Evolutionary conservation across 2,113 vertebrate genomes (phyloP).

Genomic region (Labeo catla): DNA sequence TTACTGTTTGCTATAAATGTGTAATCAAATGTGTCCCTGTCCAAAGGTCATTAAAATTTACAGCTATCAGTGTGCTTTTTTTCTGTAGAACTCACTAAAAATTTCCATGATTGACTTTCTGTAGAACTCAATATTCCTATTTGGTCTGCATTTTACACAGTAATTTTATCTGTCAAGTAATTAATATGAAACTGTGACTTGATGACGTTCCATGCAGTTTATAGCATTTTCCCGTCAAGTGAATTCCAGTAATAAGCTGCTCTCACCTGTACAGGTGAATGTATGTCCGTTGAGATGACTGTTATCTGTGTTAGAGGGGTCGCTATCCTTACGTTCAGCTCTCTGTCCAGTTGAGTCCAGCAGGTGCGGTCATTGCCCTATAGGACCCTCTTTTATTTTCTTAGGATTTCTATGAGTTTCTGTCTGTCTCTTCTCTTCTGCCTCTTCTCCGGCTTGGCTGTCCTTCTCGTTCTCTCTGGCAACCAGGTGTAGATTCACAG

Average conservation of each 20-base stretch:
- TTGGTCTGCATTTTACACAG: background rate
- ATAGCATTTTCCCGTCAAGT: background rate
- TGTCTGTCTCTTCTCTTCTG: background rate
- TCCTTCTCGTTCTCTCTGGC: conserved; percentile 40
- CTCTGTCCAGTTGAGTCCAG: conserved; percentile 16
- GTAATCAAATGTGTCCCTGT: conserved; percentile 32
- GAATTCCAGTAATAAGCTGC: conserved; percentile 4
- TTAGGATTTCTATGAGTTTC: background rate
- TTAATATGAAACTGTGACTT: background rate
- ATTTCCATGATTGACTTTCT: background rate
- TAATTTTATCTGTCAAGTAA: background rate
- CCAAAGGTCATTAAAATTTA: conserved; percentile 31
- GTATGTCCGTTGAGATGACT: conserved; percentile 36
- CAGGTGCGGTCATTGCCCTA: conserved; percentile 36
- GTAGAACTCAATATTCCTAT: background rate
- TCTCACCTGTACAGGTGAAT: conserved; percentile 51
- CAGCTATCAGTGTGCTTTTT: background rate
- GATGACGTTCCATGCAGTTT: too few species aligned
- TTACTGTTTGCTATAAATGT: conserved; percentile 38
- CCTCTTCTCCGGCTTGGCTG: background rate
- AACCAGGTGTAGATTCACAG: conserved; percentile 58
- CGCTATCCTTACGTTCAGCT: conserved; percentile 42
- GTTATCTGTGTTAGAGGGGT: conserved; percentile 39
- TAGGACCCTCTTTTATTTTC: background rate
- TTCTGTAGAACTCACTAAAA: background rate